Evolutionary conservation across 2,888 invertebrate genomes (phyloP).

Genomic region (Luperina nickerlii): DNA sequence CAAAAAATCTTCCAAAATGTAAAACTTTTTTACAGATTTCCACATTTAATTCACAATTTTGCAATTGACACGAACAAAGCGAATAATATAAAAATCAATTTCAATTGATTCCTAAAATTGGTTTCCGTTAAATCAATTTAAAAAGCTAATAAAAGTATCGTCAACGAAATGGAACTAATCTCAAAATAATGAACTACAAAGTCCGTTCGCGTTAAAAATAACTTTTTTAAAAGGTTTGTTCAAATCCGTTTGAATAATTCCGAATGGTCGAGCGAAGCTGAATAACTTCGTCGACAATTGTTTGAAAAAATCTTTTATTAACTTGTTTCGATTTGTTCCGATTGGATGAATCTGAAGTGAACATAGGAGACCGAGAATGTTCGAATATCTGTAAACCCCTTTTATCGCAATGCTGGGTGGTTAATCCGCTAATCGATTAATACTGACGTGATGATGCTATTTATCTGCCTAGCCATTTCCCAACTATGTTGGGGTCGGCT

Average conservation of each 20-base stretch:
- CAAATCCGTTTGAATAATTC: constrained; percentile 46
- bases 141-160: constrained; percentile 30
- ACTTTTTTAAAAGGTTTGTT: constrained; percentile 39
- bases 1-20: not conserved
- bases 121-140: constrained; percentile 29
- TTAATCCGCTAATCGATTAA: not conserved
- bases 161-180: constrained; percentile 50
- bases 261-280: constrained; percentile 5
- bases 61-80: not conserved
- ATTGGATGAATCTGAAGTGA: constrained; percentile 9
- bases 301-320: constrained; percentile 18
- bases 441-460: no score
- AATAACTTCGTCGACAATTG: constrained; percentile 10
- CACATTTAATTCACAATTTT: not conserved
- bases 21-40: not conserved
- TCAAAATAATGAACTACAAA: constrained; percentile 48
- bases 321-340: constrained; percentile 15
- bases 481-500: not conserved
- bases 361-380: not conserved
- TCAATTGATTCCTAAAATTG: constrained; percentile 13
- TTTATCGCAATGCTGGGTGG: no score
- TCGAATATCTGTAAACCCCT: not conserved
- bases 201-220: constrained; percentile 23
- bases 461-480: not conserved
- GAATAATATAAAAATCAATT: constrained; percentile 19